Base-by-base conservation (phyloP, 2,888 invertebrate genomes). In the Drosophila conformis region DNA sequence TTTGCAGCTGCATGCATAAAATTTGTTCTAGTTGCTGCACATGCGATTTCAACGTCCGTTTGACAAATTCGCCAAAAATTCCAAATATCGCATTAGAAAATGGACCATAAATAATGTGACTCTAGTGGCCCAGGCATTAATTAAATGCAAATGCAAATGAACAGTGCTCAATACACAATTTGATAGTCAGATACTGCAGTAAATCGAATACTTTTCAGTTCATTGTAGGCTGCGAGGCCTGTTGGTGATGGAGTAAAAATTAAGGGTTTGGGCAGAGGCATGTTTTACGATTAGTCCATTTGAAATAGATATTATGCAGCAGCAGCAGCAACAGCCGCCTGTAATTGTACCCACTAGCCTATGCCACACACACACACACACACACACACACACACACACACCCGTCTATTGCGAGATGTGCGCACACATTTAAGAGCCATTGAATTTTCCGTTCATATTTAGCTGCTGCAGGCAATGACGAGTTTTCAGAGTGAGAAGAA, bases 61-160 rank as follows among this genome's bases (percentile, higher is more conserved):
- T 33, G 27, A 27, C 27, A 56, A 62, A 59, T 42, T 29, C 31
- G 27, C 49, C 31, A 54, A 57, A 60, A 62, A 63, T 61, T 53
- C 56, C 59, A 40, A 89, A 87, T 89, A 95, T 97, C 62, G 96
- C 94, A 5, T 95, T 90, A 96, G 93, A 96, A 95, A n/a, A 97
- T 83, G 0, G 97, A 94, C 0, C 97, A 95, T 61, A 96, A 21
- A 95, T 15, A 96, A 91, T 77, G 96, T 96, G 31, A 97, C 96
- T 0, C 95, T 95, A 65, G 96, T 94, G n/a, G 48, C 33, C n/a
- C 49, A 35, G 36, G 66, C 53, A 67, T 69, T 79, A 78, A 87
- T 82, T 79, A 76, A 82, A 80, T 82, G 82, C 78, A 82, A 87
- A 87, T 84, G 72, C 78, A 84, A 82, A 84, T 82, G 70, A 75